Evolutionary conservation across 2,888 invertebrate genomes (phyloP), one percentile per base, ranked within the genome.

Genomic region (Aphodius granarius): DNA sequence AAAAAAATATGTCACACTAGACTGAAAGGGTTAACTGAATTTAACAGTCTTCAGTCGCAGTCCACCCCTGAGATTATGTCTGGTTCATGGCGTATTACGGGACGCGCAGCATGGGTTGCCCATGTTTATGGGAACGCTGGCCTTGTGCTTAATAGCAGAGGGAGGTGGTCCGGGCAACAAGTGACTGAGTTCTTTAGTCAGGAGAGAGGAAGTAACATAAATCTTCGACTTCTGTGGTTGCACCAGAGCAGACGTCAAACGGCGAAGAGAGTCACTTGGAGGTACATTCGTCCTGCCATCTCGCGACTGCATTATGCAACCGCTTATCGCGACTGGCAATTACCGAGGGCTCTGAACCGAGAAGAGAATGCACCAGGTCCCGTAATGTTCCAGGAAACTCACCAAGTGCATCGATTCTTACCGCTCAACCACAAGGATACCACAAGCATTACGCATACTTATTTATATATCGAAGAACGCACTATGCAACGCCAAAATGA

Each of bases 281-380:
- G 6, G 43, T 6, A 6, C 43, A 43, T 13, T 68, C 68, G n/a
- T 68, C 68, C n/a, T 20, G 15, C 22, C 68, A 21, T 20, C 19
- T 19, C 18, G 66, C 18, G 66, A 20, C 21, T 19, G 68, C 13
- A 68, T 68, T 68, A 68, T 68, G 68, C 68, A 68, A 68, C 68
- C 19, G 68, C 68, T 68, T 68, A 68, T 68, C 68, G 68, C 22
- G 43, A 43, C 2, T 21, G 20, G 68, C 68, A 68, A 68, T 68
- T 68, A 68, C 68, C 68, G 21, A n/a, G 68, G 20, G 20, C 68
- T 20, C 22, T 68, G 68, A 22, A 68, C 21, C 22, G 68, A 68
- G 68, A 21, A 20, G 68, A 68, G 68, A 68, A 68, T 68, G 68
- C 22, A 68, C 21, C 68, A 21, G 22, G 68, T 68, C 68, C 68